Evolutionary conservation across 2,888 invertebrate genomes (phyloP), one percentile per base, ranked within the genome.

Genomic region (Anthrax anthrax): DNA sequence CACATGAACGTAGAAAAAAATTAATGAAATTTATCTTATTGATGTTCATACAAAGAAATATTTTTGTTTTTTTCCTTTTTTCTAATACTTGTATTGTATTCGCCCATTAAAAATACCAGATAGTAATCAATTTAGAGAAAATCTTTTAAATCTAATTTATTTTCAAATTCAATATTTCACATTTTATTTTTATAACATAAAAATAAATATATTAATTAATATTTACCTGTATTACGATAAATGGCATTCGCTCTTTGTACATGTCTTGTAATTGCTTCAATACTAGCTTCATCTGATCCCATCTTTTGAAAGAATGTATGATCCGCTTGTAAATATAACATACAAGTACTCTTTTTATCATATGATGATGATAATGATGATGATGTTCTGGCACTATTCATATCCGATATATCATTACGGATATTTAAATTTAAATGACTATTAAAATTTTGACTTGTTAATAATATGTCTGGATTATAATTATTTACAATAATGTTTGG

Each of bases 301-400:
- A 95, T 90, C 69, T 91, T 83, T 62, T 91, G 84, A 70, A 86
- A 97, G 69, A 98, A 90, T 69, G 92, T 84, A 69, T 96, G 95
- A 70, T 91, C 90, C 4, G 97, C 95, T 69, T 96, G 94, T 58
- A 98, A 74, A 66, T 92, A 95, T 47, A 96, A 75, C 77, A 92
- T 86, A 62, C 96, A 96, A 0, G 94, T 92, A 37, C 88, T 91
- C 67, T 92, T 92, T 56, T 81, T 79, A 23, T 88, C 87, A 67
- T 67, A 65, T 42, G 63, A 49, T 39, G 65, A 56, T 58, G 12
- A 14, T 34, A 12, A 34, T 14, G 10, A 14, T 23, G 23, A 6
- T 23, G 23, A 23, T 12, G 71, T 61, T 54, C 69, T 69, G 2
- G 57, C 55, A 39, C 55, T 58, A 47, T 57, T 58, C 27, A 55